A percentile compares a stretch with the other conserved stretches of the same genome.
phyloP scores from a whole-genome alignment of 2,113 vertebrate species.

The Microtus pennsylvanicus region DNA sequence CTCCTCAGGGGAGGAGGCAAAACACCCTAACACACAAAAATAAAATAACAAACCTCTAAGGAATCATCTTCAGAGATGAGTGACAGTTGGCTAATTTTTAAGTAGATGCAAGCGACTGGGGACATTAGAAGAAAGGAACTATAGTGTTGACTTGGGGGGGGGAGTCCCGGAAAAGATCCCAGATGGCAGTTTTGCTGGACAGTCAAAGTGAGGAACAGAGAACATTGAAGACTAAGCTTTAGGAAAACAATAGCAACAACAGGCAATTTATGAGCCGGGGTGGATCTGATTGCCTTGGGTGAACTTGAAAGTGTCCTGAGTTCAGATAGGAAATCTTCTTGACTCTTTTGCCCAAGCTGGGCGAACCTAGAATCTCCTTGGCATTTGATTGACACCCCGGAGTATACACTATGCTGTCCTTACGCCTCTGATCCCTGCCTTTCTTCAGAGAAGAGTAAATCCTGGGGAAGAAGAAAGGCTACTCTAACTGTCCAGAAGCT shows the following conservation, averaged over 20 bases:
- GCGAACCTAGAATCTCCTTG: background rate
- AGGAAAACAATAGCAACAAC: background rate
- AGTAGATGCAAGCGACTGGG: background rate
- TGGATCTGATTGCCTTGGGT: background rate
- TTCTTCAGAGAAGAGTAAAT: background rate
- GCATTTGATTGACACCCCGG: background rate
- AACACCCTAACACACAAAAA: background rate
- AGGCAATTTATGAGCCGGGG: background rate
- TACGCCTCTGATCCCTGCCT: background rate
- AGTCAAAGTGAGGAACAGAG: background rate
- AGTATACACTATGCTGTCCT: background rate
- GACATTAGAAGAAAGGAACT: background rate
- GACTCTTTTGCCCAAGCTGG: background rate
- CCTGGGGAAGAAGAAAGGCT: background rate
- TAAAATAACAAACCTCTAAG: background rate
- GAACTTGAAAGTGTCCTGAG: background rate
- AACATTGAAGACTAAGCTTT: background rate
- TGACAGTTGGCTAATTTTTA: background rate
- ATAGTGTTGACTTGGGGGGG: background rate
- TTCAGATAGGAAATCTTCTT: background rate
- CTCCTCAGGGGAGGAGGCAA: background rate
- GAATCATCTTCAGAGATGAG: conserved; percentile 1
- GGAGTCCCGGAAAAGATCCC: background rate
- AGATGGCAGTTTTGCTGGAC: background rate
- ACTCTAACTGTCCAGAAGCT: background rate